Evolutionary conservation across 2,888 invertebrate genomes (phyloP).

Genomic region (Diaprepes abbreviatus): DNA sequence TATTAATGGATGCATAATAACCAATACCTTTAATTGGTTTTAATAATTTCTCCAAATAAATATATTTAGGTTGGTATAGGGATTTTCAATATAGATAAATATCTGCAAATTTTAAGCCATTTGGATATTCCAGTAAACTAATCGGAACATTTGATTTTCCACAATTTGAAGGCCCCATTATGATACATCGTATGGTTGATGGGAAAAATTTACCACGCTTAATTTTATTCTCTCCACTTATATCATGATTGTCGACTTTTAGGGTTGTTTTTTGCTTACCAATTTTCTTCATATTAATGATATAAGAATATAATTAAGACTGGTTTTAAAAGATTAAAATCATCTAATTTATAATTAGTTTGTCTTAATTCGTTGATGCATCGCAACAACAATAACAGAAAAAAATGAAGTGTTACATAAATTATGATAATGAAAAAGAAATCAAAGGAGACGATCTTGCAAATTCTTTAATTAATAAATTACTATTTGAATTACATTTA

Average conservation of each 20-base stretch:
- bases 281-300: background rate
- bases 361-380: too few relatives aligned
- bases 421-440: too few relatives aligned
- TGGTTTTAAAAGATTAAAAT: too few relatives aligned
- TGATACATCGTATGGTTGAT: background rate
- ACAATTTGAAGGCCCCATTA: conserved; percentile 30
- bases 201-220: conserved; percentile 20
- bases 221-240: too few relatives aligned
- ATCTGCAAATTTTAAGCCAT: conserved; percentile 41
- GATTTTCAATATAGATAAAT: conserved; percentile 48
- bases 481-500: too few relatives aligned
- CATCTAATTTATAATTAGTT: too few relatives aligned
- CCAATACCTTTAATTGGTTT: conserved; percentile 39
- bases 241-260: background rate
- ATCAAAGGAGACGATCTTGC: too few relatives aligned
- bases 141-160: conserved; percentile 30
- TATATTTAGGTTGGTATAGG: conserved; percentile 48
- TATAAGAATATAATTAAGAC: too few relatives aligned
- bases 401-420: too few relatives aligned
- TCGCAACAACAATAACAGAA: too few relatives aligned
- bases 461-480: too few relatives aligned
- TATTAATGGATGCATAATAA: conserved; percentile 42
- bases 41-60: conserved; percentile 40
- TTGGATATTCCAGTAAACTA: conserved; percentile 4
- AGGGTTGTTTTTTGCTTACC: background rate